Percentiles rank a stretch among this genome's conserved stretches.
Conservation (phyloP, 2,113 vertebrate genomes). For the Alaudala cheleensis region DNA sequence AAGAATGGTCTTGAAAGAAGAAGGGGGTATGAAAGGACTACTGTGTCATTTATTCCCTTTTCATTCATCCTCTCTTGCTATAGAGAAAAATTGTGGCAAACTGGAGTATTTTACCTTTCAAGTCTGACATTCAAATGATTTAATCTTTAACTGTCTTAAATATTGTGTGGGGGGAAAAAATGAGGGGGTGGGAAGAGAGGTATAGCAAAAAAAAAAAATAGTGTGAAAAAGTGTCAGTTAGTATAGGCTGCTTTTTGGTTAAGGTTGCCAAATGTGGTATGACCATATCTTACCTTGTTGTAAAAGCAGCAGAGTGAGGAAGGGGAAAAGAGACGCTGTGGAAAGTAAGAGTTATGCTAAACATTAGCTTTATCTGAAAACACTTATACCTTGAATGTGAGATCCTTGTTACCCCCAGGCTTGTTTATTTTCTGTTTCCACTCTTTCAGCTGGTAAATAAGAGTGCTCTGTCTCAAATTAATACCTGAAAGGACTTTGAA, state of each 20-base stretch:
- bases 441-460: neutral
- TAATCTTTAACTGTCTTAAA: neutral
- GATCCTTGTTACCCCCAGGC: neutral
- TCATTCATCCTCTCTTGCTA: conserved; percentile 22
- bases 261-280: neutral
- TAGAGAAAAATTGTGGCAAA: neutral
- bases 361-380: neutral
- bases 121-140: conserved; percentile 2
- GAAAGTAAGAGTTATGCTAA: neutral
- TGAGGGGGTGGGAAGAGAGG: neutral
- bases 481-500: neutral
- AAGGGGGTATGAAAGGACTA: conserved; percentile 34
- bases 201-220: neutral
- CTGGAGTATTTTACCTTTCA: conserved; percentile 29
- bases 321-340: neutral
- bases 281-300: neutral
- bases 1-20: conserved; percentile 23
- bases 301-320: neutral
- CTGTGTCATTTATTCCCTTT: conserved; percentile 45
- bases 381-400: neutral
- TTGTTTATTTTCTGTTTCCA: conserved; percentile 9
- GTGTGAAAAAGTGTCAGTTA: neutral
- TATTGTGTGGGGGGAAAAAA: neutral
- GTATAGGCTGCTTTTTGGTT: neutral
- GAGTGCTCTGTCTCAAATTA: neutral